Conservation (phyloP, 2,797 vertebrate species). For the Falco berigora region DNA sequence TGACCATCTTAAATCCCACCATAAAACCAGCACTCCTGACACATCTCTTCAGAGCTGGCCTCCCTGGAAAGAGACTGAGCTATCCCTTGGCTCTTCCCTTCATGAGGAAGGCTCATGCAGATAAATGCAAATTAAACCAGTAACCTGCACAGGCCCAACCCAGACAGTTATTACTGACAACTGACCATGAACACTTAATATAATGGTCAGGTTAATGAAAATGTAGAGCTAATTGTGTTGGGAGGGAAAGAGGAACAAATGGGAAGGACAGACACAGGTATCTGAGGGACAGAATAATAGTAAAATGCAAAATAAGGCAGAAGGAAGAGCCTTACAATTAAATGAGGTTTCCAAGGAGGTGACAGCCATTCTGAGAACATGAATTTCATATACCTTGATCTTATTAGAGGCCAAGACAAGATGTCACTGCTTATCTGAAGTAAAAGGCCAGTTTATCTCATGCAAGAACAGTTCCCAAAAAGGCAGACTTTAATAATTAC, state of each 20-base stretch:
- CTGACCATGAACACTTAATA: not conserved
- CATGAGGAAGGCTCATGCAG: not conserved
- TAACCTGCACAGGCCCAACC: not conserved
- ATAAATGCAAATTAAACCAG: not conserved
- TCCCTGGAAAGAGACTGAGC: not conserved
- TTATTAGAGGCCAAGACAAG: conserved; percentile 22
- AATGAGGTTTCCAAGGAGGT: conserved; percentile 17
- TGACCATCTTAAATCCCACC: not conserved
- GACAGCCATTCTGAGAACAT: conserved; percentile 21
- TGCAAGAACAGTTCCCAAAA: not conserved
- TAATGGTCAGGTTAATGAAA: conserved; percentile 6
- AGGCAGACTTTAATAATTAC: not conserved
- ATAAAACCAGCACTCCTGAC: not conserved
- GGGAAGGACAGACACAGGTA: not conserved
- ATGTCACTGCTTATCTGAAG: conserved; percentile 26
- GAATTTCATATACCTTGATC: conserved; percentile 16
- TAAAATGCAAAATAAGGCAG: conserved; percentile 23
- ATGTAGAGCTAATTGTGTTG: conserved; percentile 1
- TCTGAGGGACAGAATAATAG: not conserved
- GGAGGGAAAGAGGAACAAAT: not conserved
- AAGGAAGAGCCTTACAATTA: conserved; percentile 11
- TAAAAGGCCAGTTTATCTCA: conserved; percentile 33
- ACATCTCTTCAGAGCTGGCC: not conserved
- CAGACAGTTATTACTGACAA: not conserved
- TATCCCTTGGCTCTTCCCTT: not conserved